These are phyloP conservation scores for Campoplex nolae DNA, from an alignment of 2,888 invertebrate genomes.

Conservation along the genomic window DNA sequence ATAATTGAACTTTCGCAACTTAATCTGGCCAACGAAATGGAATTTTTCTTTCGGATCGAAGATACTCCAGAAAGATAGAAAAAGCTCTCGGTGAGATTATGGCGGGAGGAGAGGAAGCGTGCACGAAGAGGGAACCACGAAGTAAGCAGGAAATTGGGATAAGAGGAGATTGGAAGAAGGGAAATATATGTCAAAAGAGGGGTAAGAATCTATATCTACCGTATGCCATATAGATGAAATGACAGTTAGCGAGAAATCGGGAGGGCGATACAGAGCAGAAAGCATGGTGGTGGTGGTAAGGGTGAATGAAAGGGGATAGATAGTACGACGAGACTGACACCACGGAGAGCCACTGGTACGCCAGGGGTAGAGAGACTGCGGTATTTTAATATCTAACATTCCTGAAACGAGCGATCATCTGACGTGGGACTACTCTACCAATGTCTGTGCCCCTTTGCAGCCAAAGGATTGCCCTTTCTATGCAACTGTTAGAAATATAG, in stretches of 20 bases:
- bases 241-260: conserved; percentile 48
- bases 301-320: conserved; percentile 60
- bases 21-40: background rate
- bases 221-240: conserved; percentile 21
- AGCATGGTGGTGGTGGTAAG: conserved; percentile 50
- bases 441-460: conserved; percentile 44
- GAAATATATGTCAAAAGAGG: conserved; percentile 24
- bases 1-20: conserved; percentile 13
- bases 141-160: conserved; percentile 71
- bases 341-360: conserved; percentile 70
- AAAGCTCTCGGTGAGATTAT: conserved; percentile 41
- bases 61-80: conserved; percentile 32
- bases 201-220: conserved; percentile 22
- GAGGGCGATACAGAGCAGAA: conserved; percentile 42
- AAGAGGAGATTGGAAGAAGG: conserved; percentile 63
- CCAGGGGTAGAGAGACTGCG: conserved; percentile 79
- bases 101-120: conserved; percentile 2
- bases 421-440: conserved; percentile 71
- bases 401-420: conserved; percentile 82
- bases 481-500: conserved; percentile 21
- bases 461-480: conserved; percentile 26
- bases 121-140: conserved; percentile 58
- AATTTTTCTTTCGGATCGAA: conserved; percentile 24
- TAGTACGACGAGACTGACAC: conserved; percentile 61
- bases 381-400: conserved; percentile 84